Conservation (phyloP, 2,888 invertebrate genomes). For the Agrochola circellaris region DNA sequence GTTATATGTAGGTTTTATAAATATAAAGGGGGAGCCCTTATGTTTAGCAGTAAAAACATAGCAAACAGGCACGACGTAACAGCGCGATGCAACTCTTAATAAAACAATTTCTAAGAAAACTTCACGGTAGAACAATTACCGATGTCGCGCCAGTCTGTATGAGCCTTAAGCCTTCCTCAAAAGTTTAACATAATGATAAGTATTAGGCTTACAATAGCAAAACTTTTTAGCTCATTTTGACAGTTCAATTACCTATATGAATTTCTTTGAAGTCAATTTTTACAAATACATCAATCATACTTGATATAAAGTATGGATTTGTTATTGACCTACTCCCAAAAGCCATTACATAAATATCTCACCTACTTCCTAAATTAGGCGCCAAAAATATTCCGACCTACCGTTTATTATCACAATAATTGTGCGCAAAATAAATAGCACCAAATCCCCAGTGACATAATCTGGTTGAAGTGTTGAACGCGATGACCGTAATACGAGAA, state of each 20-base stretch:
- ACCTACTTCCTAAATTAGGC: constrained; percentile 49
- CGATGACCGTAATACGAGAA: constrained; percentile 60
- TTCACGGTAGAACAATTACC: too few relatives aligned
- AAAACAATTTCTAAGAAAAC: too few relatives aligned
- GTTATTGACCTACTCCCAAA: constrained; percentile 49
- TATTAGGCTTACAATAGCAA: neutral
- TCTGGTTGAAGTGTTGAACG: constrained; percentile 38
- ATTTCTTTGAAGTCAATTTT: constrained; percentile 29
- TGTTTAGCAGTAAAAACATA: too few relatives aligned
- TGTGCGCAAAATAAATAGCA: constrained; percentile 42
- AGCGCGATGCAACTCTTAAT: too few relatives aligned
- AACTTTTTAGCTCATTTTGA: constrained; percentile 25
- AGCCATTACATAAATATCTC: constrained; percentile 36
- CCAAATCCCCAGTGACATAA: constrained; percentile 57
- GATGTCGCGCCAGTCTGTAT: too few relatives aligned
- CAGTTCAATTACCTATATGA: constrained; percentile 9
- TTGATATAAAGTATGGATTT: constrained; percentile 25
- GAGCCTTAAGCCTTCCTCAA: too few relatives aligned
- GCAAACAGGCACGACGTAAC: too few relatives aligned
- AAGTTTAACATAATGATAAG: neutral
- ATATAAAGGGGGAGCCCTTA: too few relatives aligned
- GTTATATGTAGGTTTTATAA: neutral
- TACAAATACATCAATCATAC: constrained; percentile 36
- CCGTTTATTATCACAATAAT: constrained; percentile 37
- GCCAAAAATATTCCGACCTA: constrained; percentile 30